Percentiles rank a stretch among this genome's conserved stretches.
phyloP scores from a whole-genome alignment of 2,797 vertebrate species.

The Scolopax rusticola region DNA sequence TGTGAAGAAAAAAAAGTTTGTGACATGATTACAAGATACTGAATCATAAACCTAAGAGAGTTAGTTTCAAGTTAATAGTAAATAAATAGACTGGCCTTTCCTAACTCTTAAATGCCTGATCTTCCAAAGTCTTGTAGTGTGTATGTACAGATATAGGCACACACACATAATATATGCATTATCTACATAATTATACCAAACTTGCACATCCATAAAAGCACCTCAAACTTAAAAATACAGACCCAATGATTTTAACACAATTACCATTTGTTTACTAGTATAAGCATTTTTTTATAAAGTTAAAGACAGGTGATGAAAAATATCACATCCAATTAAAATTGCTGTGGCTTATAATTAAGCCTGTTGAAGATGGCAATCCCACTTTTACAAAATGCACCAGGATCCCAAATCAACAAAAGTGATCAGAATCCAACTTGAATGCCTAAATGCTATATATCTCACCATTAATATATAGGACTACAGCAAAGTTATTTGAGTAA shows the following conservation, averaged over 20 bases:
- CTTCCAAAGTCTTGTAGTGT: neutral
- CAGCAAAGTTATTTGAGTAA: neutral
- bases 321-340: neutral
- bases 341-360: neutral
- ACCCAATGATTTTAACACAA: neutral
- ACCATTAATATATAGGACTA: neutral
- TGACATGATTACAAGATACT: neutral
- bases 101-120: neutral
- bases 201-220: neutral
- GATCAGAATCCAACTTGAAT: neutral
- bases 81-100: neutral
- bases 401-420: neutral
- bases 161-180: accelerated
- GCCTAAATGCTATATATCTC: neutral
- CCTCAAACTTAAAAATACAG: neutral
- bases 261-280: neutral
- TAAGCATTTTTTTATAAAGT: neutral
- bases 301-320: neutral
- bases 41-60: neutral
- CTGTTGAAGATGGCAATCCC: neutral
- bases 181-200: neutral
- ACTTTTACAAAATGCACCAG: neutral
- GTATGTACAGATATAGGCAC: accelerated
- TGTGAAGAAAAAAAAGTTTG: neutral
- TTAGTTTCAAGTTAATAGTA: neutral